phyloP scores from a whole-genome alignment of 2,888 invertebrate species.

The Andrena minutula region DNA sequence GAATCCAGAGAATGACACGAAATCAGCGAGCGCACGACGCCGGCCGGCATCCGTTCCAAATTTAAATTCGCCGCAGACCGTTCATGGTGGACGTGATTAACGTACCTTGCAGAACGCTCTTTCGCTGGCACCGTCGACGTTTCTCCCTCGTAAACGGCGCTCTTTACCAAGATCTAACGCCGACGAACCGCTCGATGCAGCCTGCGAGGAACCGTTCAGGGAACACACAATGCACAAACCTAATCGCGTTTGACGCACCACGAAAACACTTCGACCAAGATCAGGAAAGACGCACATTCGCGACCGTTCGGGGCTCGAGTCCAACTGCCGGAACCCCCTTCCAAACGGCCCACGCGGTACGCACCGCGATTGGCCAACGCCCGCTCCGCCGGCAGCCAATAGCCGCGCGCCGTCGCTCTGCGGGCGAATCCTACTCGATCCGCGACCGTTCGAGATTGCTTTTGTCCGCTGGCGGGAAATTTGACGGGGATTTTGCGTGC shows the following conservation, averaged over 20 bases:
- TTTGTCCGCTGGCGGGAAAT: slow-evolving; percentile 64
- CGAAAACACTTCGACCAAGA: slow-evolving; percentile 52
- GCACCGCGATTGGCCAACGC: slow-evolving; percentile 67
- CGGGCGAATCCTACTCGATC: slow-evolving; percentile 64
- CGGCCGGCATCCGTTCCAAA: slow-evolving; percentile 71
- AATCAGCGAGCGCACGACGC: slow-evolving; percentile 35
- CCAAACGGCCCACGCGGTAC: slow-evolving; percentile 62
- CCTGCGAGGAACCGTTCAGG: not conserved
- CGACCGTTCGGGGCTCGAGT: slow-evolving; percentile 65
- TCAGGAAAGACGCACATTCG: slow-evolving; percentile 55
- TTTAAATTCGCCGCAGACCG: slow-evolving; percentile 69
- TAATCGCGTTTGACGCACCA: slow-evolving; percentile 25
- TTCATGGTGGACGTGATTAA: slow-evolving; percentile 68
- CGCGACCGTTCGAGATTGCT: slow-evolving; percentile 45
- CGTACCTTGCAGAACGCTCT: slow-evolving; percentile 68
- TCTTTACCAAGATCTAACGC: not conserved
- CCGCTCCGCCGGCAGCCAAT: slow-evolving; percentile 56
- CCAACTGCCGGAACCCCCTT: slow-evolving; percentile 78
- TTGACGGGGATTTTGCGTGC: slow-evolving; percentile 46
- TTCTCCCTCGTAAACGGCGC: not conserved
- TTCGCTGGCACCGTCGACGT: slow-evolving; percentile 34
- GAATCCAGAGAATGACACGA: slow-evolving; percentile 22
- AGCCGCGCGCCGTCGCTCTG: slow-evolving; percentile 33
- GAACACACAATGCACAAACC: slow-evolving; percentile 39
- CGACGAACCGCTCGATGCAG: slow-evolving; percentile 8